phyloP scores from a whole-genome alignment of 2,113 vertebrate species.

The Stomatorhinus ivindoensis region DNA sequence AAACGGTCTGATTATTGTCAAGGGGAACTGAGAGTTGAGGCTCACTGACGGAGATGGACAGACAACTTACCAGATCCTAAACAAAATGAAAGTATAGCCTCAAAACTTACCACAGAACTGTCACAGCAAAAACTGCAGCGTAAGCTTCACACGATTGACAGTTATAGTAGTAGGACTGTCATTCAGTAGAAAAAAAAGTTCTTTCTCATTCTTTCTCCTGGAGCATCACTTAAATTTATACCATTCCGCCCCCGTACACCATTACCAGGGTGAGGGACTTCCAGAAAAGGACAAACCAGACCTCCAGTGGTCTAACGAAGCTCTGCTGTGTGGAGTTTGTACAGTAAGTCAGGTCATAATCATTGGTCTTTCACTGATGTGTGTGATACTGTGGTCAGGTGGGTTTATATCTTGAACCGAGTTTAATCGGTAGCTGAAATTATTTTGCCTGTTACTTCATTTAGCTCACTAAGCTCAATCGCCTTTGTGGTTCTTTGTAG shows the following conservation, averaged over 20 bases:
- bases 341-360: not conserved
- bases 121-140: not conserved
- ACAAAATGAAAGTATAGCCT: not conserved
- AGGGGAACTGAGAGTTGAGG: not conserved
- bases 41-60: not conserved
- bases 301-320: not conserved
- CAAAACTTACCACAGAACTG: not conserved
- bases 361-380: not conserved
- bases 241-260: not conserved
- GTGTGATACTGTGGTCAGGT: not conserved
- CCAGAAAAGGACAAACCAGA: not conserved
- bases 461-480: not conserved
- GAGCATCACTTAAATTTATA: not conserved
- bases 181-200: not conserved
- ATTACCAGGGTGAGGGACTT: not conserved
- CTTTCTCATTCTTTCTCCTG: not conserved
- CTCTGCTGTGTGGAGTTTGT: not conserved
- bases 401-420: not conserved
- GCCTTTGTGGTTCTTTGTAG: not conserved
- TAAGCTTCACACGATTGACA: not conserved
- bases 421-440: not conserved
- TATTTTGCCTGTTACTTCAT: not conserved
- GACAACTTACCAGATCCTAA: not conserved
- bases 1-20: not conserved
- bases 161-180: not conserved